phyloP scores from a whole-genome alignment of 2,888 invertebrate genomes.

The Nematopogon swammerdamellus region DNA sequence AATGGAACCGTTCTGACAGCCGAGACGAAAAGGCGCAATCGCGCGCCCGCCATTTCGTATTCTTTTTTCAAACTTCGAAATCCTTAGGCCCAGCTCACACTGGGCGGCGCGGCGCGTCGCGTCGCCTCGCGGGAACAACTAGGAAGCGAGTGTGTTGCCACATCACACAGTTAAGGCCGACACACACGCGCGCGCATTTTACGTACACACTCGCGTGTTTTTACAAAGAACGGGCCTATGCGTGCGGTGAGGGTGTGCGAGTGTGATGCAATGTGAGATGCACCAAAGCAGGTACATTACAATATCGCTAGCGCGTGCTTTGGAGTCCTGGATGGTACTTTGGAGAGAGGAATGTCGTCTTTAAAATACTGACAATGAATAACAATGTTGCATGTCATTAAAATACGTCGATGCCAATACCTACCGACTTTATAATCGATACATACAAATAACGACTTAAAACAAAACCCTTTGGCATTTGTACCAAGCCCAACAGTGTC shows the following conservation, averaged over 20 bases:
- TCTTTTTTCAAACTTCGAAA: conserved; percentile 23
- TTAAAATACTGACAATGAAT: too few relatives aligned
- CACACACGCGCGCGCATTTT: conserved; percentile 22
- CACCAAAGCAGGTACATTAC: not conserved
- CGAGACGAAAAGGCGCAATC: conserved; percentile 35
- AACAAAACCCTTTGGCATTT: too few relatives aligned
- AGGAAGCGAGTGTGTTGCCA: conserved; percentile 33
- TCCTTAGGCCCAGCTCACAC: conserved; percentile 49
- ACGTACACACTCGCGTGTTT: not conserved
- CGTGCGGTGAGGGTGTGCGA: not conserved
- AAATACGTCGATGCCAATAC: too few relatives aligned
- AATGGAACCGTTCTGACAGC: conserved; percentile 25
- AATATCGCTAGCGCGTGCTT: too few relatives aligned
- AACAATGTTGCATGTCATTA: too few relatives aligned
- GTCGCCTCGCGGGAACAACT: conserved; percentile 49
- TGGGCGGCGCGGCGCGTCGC: conserved; percentile 47
- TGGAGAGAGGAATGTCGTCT: too few relatives aligned
- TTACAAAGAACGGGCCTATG: conserved; percentile 1
- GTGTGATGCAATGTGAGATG: not conserved
- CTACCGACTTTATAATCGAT: too few relatives aligned
- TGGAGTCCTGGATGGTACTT: too few relatives aligned
- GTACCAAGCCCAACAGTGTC: too few relatives aligned
- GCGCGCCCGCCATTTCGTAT: conserved; percentile 30
- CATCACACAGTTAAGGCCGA: conserved; percentile 22
- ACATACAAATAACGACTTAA: too few relatives aligned